Percentiles rank a stretch among this genome's conserved stretches.
Conservation (phyloP, 2,797 vertebrate genomes). For the Coreius guichenoti region DNA sequence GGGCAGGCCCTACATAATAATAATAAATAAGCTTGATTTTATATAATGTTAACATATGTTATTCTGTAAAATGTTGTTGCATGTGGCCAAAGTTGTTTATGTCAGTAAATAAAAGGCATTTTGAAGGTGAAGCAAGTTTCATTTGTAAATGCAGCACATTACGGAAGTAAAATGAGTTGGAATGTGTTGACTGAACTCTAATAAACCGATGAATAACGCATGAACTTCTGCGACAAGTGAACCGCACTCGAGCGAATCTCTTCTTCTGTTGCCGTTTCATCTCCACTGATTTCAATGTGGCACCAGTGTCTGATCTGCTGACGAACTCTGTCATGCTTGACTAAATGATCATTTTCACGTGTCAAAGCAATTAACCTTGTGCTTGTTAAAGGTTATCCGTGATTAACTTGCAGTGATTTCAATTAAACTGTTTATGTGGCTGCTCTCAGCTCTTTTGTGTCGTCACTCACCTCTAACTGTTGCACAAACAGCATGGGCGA, state of each 20-base stretch:
- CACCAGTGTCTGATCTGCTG: background rate
- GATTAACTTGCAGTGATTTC: background rate
- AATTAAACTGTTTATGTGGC: background rate
- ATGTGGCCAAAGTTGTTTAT: background rate
- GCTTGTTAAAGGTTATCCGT: background rate
- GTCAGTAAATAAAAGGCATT: background rate
- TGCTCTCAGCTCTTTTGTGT: background rate
- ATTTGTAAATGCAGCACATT: background rate
- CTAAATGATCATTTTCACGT: background rate
- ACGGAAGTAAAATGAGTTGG: background rate
- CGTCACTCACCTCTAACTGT: conserved; percentile 78
- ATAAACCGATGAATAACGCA: background rate
- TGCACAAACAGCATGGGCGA: conserved; percentile 87
- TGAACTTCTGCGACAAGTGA: background rate
- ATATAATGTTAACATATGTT: too few relatives aligned
- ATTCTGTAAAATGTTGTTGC: too few relatives aligned
- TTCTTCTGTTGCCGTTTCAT: background rate
- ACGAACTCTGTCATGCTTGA: background rate
- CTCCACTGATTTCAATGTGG: background rate
- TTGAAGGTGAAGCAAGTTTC: background rate
- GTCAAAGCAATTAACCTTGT: background rate
- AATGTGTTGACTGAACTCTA: background rate
- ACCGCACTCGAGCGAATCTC: background rate
- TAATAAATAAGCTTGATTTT: too few relatives aligned
- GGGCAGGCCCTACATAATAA: too few relatives aligned